phyloP scores from a whole-genome alignment of 2,888 invertebrate species.

The Esperia sulphurella region DNA sequence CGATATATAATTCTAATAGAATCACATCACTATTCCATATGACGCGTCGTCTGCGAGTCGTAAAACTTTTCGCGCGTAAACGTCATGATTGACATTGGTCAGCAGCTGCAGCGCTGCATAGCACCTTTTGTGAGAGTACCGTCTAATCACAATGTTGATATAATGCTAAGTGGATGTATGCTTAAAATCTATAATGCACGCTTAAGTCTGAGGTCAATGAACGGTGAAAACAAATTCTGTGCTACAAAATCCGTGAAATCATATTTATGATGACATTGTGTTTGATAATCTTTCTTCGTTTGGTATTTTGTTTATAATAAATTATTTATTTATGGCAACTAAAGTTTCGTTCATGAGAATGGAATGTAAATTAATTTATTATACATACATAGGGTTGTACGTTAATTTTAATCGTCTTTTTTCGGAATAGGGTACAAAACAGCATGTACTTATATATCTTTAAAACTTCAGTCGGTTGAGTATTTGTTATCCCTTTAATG shows the following conservation, averaged over 20 bases:
- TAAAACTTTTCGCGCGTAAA: slow-evolving; percentile 79
- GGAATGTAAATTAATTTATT: too few relatives aligned
- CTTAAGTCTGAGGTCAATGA: not conserved
- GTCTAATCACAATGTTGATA: slow-evolving; percentile 64
- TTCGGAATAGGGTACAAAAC: too few relatives aligned
- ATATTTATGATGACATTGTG: not conserved
- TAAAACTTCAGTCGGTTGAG: too few relatives aligned
- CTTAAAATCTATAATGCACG: not conserved
- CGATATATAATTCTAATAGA: not conserved
- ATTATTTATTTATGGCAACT: too few relatives aligned
- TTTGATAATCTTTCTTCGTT: not conserved
- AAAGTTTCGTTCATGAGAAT: too few relatives aligned
- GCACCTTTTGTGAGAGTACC: slow-evolving; percentile 51
- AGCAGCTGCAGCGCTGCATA: slow-evolving; percentile 72
- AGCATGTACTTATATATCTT: too few relatives aligned
- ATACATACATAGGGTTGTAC: too few relatives aligned
- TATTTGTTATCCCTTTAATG: too few relatives aligned
- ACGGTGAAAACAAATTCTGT: not conserved
- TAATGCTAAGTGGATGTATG: slow-evolving; percentile 39
- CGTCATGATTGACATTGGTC: slow-evolving; percentile 68
- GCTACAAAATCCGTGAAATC: not conserved
- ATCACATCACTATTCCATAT: slow-evolving; percentile 51
- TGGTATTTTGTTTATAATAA: too few relatives aligned
- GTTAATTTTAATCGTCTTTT: too few relatives aligned
- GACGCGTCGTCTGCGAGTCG: slow-evolving; percentile 67